Evolutionary conservation across 2,113 vertebrate species (phyloP), one percentile per base, ranked within the genome.

Genomic region (Microcebus lehilahytsara): DNA sequence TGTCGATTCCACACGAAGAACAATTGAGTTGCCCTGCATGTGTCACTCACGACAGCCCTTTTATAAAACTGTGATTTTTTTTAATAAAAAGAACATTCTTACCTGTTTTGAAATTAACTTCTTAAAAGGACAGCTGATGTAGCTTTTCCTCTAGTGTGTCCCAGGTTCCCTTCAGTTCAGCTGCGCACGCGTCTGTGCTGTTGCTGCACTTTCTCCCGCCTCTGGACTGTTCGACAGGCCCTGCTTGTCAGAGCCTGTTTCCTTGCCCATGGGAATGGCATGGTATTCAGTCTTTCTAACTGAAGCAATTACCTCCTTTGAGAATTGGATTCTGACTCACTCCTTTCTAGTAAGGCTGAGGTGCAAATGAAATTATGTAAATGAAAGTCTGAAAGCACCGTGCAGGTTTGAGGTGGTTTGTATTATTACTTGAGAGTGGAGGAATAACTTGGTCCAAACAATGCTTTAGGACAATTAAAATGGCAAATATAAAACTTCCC

Each of bases 381-480:
- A 67, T 25, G 81, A 78, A 37, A 40, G 23, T 56, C 23, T 42
- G 56, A 89, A 40, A 80, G 46, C 56, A 51, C 62, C 19, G 10
- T 14, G 14, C 3, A 20, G 11, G 5, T 60, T 81, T 37, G 5
- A 40, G 40, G 6, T 14, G 10, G 19, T 71, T 80, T 64, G 19
- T 72, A 30, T 78, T 72, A 62, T 42, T 75, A 46, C 23, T 16
- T 53, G 42, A 67, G 51, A 71, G 23, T 23, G 46, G 3, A 89
- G 72, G 32, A 84, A 40, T 81, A 56, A 37, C 46, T 34, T 53
- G 40, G 74, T 46, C 34, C 56, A 84, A 71, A 74, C n/a, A 91
- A 30, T 46, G 17, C 86, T 87, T 84, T 79, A 56, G 72, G 51
- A 64, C 75, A 79, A 66, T 60, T 60, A 88, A 91, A 89, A 56